Base-by-base conservation (phyloP, 1,140 invertebrate genomes). In the Vollenhovia emeryi region DNA sequence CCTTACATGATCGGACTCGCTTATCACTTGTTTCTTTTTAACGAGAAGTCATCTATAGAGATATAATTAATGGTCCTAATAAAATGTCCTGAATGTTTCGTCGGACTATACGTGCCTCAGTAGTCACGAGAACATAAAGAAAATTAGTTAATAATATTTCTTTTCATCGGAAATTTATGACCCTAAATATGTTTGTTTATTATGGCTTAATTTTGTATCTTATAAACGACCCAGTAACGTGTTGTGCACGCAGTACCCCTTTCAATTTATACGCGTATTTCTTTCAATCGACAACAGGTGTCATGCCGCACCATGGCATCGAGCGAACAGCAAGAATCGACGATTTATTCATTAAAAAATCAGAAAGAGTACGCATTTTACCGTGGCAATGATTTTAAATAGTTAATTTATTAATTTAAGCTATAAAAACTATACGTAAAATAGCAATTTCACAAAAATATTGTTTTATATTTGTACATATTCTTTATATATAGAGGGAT, bases 221-320 rank as follows among this genome's bases (percentile, higher is more conserved):
- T 73, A 73, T 24, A 33, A 43, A 21, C 4, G 66, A 87, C 76
- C 0, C 48, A 45, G 21, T 78, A 88, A 88, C 82, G 82, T 87
- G 60, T 75, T 30, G 11, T 50, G 64, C 60, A 84, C 68, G 82
- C 82, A 59, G 64, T 80, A 69, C 69, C 50, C 68, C 68, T 76
- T 76, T 62, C n/a, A 60, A 60, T 76, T 62, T 43, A 71, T 68
- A 60, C 68, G 74, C 52, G 52, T 5, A 66, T 66, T 62, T 69
- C 59, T 62, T 57, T 73, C 66, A 68, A 87, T 64, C 62, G 64
- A 84, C 73, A 87, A 87, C 86, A 88, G 79, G 52, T 79, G 79
- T 88, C 85, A 86, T 78, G 78, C 79, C 79, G 75, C 78, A 88
- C 59, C 76, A 84, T 87, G 71, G 45, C 60, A 84, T 84, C 68